Percentiles rank a stretch among this genome's conserved stretches.
phyloP scores from a whole-genome alignment of 2,888 invertebrate species.

The Mythimna loreyi region DNA sequence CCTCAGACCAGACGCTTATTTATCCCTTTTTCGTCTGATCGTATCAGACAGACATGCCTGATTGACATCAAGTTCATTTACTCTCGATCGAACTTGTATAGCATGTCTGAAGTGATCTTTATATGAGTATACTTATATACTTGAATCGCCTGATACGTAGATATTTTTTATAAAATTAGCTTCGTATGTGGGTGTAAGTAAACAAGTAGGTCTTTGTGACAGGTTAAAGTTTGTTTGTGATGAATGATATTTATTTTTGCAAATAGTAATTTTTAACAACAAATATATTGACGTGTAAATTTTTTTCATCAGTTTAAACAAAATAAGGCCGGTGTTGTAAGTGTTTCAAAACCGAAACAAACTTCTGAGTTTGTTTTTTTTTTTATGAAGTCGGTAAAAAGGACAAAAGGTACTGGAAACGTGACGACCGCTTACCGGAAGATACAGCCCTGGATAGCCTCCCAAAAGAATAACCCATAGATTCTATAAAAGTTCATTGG shows the following conservation, averaged over 20 bases:
- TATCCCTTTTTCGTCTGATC: slow-evolving; percentile 51
- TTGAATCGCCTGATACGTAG: not conserved
- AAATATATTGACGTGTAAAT: too few species aligned
- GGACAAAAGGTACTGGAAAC: too few species aligned
- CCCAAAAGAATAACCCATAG: not conserved
- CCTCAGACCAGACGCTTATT: slow-evolving; percentile 34
- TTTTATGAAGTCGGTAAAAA: too few species aligned
- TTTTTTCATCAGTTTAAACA: too few species aligned
- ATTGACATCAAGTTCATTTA: slow-evolving; percentile 54
- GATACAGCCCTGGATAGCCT: not conserved
- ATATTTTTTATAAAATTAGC: not conserved
- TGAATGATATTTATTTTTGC: too few species aligned
- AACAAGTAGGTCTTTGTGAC: not conserved
- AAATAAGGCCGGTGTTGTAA: too few species aligned
- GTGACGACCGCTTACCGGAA: not conserved
- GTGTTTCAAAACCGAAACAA: too few species aligned
- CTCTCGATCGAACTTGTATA: slow-evolving; percentile 32
- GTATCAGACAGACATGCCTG: slow-evolving; percentile 48
- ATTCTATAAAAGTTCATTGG: too few species aligned
- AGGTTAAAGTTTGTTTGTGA: too few species aligned
- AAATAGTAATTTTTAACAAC: too few species aligned
- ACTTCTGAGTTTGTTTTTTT: too few species aligned
- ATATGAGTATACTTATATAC: slow-evolving; percentile 5
- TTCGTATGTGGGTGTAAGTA: not conserved
- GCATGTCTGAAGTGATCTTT: slow-evolving; percentile 37